These are phyloP conservation scores for Shargacucullia verbasci DNA, from an alignment of 2,888 invertebrate species.

Conservation along the genomic window DNA sequence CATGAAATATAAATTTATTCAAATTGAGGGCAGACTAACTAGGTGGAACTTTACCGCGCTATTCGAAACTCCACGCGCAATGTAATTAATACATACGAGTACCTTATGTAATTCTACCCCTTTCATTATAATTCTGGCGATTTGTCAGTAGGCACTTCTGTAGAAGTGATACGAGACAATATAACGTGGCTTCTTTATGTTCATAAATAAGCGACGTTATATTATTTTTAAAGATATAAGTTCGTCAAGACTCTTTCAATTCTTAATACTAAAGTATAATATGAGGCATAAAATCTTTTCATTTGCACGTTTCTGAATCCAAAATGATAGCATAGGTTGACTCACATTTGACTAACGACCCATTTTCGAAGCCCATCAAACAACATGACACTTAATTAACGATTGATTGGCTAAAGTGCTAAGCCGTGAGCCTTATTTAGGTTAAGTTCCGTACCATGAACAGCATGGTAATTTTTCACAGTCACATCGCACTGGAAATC, in stretches of 20 bases:
- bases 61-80: slow-evolving; percentile 26
- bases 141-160: too few relatives aligned
- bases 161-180: too few relatives aligned
- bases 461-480: slow-evolving; percentile 30
- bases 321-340: slow-evolving; percentile 25
- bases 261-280: too few relatives aligned
- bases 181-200: too few relatives aligned
- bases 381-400: slow-evolving; percentile 54
- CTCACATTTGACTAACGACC: slow-evolving; percentile 35
- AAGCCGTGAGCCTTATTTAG: slow-evolving; percentile 34
- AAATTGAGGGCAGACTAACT: slow-evolving; percentile 2
- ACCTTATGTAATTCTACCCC: neutral
- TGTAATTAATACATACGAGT: slow-evolving; percentile 13
- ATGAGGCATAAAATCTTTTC: neutral
- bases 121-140: slow-evolving; percentile 13
- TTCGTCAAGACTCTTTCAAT: too few relatives aligned
- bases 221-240: too few relatives aligned
- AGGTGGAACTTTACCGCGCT: slow-evolving; percentile 11
- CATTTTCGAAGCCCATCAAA: slow-evolving; percentile 48
- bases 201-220: too few relatives aligned
- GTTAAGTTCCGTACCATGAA: slow-evolving; percentile 42
- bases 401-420: slow-evolving; percentile 39
- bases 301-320: neutral
- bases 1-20: slow-evolving; percentile 18
- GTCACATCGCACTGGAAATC: slow-evolving; percentile 1